A percentile compares a stretch with the other conserved stretches of the same genome.
Conservation (phyloP, 2,888 invertebrate genomes). For the Polyommatus icarus region DNA sequence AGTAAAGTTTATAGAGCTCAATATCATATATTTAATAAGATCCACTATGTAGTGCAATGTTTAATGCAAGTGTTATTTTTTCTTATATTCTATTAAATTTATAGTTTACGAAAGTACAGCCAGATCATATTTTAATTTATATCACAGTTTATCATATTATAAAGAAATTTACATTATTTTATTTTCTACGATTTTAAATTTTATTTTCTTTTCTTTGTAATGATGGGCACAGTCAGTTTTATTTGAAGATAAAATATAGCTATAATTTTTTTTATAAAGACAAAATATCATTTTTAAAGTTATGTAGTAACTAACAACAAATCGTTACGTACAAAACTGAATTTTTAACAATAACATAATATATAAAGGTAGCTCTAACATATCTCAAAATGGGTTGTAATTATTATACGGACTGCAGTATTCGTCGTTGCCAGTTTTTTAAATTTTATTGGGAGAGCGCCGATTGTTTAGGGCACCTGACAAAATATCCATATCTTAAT, state of each 20-base stretch:
- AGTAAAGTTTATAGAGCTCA: constrained; percentile 28
- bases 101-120: constrained; percentile 48
- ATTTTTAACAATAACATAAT: background rate
- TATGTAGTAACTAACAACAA: background rate
- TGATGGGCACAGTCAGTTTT: constrained; percentile 34
- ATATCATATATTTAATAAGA: constrained; percentile 34
- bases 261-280: background rate
- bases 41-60: constrained; percentile 54
- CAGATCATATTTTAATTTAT: constrained; percentile 30
- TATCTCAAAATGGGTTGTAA: background rate
- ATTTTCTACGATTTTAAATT: constrained; percentile 34
- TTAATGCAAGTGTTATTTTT: constrained; percentile 59
- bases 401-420: background rate
- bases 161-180: constrained; percentile 42
- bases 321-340: background rate
- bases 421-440: background rate
- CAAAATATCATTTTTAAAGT: background rate
- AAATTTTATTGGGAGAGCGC: background rate
- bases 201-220: constrained; percentile 36
- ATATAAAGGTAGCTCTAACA: background rate
- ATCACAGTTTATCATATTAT: constrained; percentile 19
- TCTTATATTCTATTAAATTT: constrained; percentile 54
- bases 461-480: background rate
- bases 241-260: background rate
- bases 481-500: background rate